Evolutionary conservation across 2,797 vertebrate genomes (phyloP).

Genomic region (Alouatta caraya): DNA sequence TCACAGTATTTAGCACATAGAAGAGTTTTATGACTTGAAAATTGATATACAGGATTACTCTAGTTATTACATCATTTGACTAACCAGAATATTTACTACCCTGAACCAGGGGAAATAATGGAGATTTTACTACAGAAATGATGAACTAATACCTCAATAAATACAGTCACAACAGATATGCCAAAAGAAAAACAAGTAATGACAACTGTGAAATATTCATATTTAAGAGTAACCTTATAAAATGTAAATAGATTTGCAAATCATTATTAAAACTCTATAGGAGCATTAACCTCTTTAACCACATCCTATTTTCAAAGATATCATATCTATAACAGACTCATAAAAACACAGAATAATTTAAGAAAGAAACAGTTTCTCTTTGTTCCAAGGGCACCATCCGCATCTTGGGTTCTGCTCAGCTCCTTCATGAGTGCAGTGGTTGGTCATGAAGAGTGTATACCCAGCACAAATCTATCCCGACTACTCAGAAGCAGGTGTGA

Average conservation of each 20-base stretch:
- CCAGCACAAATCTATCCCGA: background rate
- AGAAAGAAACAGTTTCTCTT: background rate
- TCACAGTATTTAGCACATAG: background rate
- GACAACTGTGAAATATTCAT: background rate
- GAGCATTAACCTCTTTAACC: background rate
- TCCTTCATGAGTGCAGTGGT: background rate
- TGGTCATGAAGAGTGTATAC: background rate
- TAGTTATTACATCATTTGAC: slow-evolving; percentile 17
- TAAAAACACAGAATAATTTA: background rate
- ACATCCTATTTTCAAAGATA: background rate
- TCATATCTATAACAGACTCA: background rate
- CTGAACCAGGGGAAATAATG: background rate
- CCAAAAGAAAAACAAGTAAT: background rate
- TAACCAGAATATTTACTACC: background rate
- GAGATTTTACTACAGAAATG: background rate
- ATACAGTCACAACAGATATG: background rate
- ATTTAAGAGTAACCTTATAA: background rate
- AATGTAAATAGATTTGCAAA: background rate
- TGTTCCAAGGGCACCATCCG: background rate
- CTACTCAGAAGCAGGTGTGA: background rate
- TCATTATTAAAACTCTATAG: background rate
- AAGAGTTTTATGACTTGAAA: slow-evolving; percentile 38
- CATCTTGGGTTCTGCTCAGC: background rate
- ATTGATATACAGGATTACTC: background rate
- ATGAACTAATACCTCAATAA: background rate